These are phyloP conservation scores for Meandrusa payeni DNA, from an alignment of 2,888 invertebrate species.

Conservation along the genomic window DNA sequence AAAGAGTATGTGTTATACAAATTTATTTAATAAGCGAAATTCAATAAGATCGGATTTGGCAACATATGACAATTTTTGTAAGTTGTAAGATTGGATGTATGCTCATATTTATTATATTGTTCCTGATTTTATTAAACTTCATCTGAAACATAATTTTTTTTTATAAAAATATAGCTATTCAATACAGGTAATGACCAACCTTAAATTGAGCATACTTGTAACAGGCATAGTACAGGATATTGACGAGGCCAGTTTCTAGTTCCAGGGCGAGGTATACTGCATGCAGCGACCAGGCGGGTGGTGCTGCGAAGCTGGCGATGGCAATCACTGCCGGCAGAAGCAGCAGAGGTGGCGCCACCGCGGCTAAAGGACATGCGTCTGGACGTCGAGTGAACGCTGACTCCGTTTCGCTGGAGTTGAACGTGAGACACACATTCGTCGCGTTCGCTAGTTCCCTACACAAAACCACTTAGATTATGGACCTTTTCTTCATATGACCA, in stretches of 20 bases:
- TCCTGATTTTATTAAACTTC: too few species aligned
- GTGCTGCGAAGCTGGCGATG: conserved; percentile 58
- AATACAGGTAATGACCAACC: too few species aligned
- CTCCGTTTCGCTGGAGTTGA: conserved; percentile 58
- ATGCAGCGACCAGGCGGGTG: conserved; percentile 53
- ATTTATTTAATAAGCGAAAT: too few species aligned
- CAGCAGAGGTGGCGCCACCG: conserved; percentile 63
- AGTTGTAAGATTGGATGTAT: too few species aligned
- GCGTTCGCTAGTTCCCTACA: conserved; percentile 67
- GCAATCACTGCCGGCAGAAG: conserved; percentile 64
- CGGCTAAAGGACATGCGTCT: conserved; percentile 59
- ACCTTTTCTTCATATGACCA: too few species aligned
- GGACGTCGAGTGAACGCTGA: conserved; percentile 51
- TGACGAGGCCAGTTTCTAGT: conserved; percentile 57
- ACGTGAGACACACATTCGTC: conserved; percentile 64
- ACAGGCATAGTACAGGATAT: conserved; percentile 56
- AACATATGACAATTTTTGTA: too few species aligned
- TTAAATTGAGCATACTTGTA: conserved; percentile 58
- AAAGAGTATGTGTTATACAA: too few species aligned
- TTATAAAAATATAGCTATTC: too few species aligned
- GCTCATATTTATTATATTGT: too few species aligned
- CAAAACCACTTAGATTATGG: conserved; percentile 13
- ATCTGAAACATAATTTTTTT: too few species aligned
- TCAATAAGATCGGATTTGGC: too few species aligned
- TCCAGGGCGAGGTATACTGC: conserved; percentile 59